Base-by-base conservation (phyloP, 2,113 vertebrate species). In the Phaethon lepturus region DNA sequence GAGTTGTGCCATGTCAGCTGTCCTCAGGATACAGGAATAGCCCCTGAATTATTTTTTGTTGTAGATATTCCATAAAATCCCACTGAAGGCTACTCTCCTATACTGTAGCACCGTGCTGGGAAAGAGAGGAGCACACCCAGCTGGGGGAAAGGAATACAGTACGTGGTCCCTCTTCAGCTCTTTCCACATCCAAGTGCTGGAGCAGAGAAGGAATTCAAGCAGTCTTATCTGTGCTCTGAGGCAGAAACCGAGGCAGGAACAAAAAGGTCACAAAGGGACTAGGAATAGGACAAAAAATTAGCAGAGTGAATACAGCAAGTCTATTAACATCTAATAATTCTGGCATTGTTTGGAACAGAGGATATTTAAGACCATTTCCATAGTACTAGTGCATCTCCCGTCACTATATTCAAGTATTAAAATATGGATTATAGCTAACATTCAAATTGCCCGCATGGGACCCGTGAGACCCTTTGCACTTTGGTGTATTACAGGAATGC, bases 341-440 rank as follows among this genome's bases (percentile, higher is more conserved):
- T 90, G 50, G 13, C 18, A 15, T 35, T 60, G 40, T 72, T 59
- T 75, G 31, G 3, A 80, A 19, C 20, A n/a, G 25, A 47, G 7
- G 3, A 58, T 62, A 58, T 86, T 60, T 93, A 93, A 69, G 73
- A 92, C 15, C 20, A 59, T 88, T 92, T 91, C 56, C 73, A 68
- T 75, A 33, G 62, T 73, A 90, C 83, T 88, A 91, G 52, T 93
- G 33, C 49, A 75, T 75, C 47, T 85, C 40, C 84, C 14, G 82
- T 73, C 44, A 91, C 67, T 85, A 28, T 75, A 82, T 81, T 93
- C 16, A 87, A 74, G 38, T 84, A 94, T 59, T 91, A 91, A 91
- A 91, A 45, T 82, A 95, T 75, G 33, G 66, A 96, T 91, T 93
- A 82, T 19, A 53, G 60, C 38, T 87, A 93, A 81, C 62, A 58